phyloP scores from a whole-genome alignment of 2,797 vertebrate species.

The Ispidina lecontei region DNA sequence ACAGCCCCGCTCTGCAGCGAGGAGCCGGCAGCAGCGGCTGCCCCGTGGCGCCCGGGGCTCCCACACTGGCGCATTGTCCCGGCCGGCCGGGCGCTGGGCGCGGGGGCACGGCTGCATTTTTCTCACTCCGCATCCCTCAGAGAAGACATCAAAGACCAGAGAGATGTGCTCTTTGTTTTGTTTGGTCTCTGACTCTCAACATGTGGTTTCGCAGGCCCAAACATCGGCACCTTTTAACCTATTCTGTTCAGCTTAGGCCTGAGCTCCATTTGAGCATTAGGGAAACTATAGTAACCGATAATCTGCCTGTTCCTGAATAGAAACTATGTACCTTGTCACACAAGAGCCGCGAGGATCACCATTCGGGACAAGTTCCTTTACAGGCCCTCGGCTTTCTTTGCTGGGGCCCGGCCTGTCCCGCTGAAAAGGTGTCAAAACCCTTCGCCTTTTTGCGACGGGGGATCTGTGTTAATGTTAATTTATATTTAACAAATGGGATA shows the following conservation, averaged over 20 bases:
- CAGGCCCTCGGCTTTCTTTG: slow-evolving; percentile 90
- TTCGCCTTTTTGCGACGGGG: slow-evolving; percentile 73
- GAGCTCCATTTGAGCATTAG: slow-evolving; percentile 97
- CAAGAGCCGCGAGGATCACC: slow-evolving; percentile 90
- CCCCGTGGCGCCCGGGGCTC: slow-evolving; percentile 4
- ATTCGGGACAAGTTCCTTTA: slow-evolving; percentile 92
- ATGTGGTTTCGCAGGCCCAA: slow-evolving; percentile 96
- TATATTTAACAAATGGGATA: slow-evolving; percentile 87
- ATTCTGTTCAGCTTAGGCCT: slow-evolving; percentile 99
- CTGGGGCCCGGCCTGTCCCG: slow-evolving; percentile 85
- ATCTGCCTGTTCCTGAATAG: slow-evolving; percentile 97
- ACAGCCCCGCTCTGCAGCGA: neutral
- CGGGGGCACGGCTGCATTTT: slow-evolving; percentile 80
- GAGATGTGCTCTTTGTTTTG: slow-evolving; percentile 92
- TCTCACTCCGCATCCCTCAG: slow-evolving; percentile 86
- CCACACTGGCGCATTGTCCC: slow-evolving; percentile 82
- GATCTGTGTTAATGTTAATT: slow-evolving; percentile 86
- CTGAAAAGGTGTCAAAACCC: slow-evolving; percentile 87
- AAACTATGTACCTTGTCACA: slow-evolving; percentile 99
- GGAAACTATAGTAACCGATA: slow-evolving; percentile 99
- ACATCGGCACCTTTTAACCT: slow-evolving; percentile 99
- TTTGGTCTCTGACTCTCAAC: slow-evolving; percentile 97
- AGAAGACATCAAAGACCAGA: slow-evolving; percentile 84
- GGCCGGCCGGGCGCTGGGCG: slow-evolving; percentile 71
- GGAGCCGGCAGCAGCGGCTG: neutral